phyloP scores from a whole-genome alignment of 2,113 vertebrate genomes.

The Lynx canadensis region DNA sequence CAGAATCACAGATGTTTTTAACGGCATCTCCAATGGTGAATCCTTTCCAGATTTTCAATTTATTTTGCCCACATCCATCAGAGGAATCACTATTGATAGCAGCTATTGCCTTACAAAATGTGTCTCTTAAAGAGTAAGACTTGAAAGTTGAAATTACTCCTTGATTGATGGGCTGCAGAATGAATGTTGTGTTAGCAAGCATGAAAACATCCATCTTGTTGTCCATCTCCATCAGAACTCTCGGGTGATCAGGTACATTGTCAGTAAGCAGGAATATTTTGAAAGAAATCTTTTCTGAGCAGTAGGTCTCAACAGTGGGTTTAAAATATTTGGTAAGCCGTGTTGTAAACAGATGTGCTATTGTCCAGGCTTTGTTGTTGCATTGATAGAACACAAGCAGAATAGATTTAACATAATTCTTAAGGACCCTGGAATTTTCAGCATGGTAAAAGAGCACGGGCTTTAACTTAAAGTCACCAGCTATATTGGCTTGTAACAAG shows the following conservation, averaged over 20 bases:
- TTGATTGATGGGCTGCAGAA: not conserved
- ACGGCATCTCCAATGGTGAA: not conserved
- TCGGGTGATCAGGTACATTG: not conserved
- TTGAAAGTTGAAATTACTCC: not conserved
- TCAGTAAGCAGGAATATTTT: not conserved
- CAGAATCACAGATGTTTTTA: not conserved
- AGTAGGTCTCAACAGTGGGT: not conserved
- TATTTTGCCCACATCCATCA: not conserved
- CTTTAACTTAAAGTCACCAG: not conserved
- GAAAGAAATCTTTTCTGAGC: not conserved
- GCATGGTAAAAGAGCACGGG: not conserved
- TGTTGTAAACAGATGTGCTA: not conserved
- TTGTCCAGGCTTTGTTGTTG: not conserved
- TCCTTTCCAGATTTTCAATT: not conserved
- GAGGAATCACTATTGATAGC: not conserved
- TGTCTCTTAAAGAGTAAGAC: not conserved
- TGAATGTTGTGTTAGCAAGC: not conserved
- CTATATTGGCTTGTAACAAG: not conserved
- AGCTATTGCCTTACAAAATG: not conserved
- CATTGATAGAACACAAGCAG: not conserved
- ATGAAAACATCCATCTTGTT: not conserved
- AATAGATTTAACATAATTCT: not conserved
- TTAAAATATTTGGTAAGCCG: not conserved
- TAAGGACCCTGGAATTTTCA: not conserved
- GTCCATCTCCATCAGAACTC: not conserved